Evolutionary conservation across 2,888 invertebrate genomes (phyloP).

Genomic region (Xanthia icteritia): DNA sequence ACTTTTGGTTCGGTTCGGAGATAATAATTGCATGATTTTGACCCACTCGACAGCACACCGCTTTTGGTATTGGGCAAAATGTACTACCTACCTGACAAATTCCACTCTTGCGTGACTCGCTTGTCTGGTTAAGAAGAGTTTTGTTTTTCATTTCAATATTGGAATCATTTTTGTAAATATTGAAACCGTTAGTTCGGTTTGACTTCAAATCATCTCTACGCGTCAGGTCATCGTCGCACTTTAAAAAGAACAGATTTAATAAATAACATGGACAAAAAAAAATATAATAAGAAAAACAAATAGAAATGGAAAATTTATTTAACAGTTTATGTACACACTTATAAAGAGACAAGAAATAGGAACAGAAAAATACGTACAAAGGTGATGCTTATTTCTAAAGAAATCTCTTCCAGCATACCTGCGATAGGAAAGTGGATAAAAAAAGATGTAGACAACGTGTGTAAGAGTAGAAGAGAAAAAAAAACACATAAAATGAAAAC

Average conservation of each 20-base stretch:
- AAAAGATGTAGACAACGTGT: no score
- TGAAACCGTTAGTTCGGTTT: neutral
- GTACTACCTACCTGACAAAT: constrained; percentile 43
- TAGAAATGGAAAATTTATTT: neutral
- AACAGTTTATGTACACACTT: no score
- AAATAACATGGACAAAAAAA: neutral
- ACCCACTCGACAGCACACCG: neutral
- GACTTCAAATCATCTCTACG: constrained; percentile 7
- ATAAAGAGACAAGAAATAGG: no score
- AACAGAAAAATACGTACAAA: no score
- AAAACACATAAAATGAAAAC: no score
- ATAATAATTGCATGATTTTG: neutral
- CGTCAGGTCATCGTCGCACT: constrained; percentile 9
- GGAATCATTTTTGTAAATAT: neutral
- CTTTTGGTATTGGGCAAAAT: neutral
- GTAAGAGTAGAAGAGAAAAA: no score
- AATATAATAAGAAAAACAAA: neutral
- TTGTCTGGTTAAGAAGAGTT: neutral
- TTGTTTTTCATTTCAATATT: neutral
- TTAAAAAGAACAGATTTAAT: constrained; percentile 3
- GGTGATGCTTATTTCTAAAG: no score
- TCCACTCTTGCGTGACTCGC: constrained; percentile 30
- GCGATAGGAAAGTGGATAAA: no score
- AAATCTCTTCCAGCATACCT: no score
- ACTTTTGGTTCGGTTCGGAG: neutral